These are phyloP conservation scores for Drosophila nr. perissopoda DNA, from an alignment of 2,888 invertebrate species.

Conservation along the genomic window DNA sequence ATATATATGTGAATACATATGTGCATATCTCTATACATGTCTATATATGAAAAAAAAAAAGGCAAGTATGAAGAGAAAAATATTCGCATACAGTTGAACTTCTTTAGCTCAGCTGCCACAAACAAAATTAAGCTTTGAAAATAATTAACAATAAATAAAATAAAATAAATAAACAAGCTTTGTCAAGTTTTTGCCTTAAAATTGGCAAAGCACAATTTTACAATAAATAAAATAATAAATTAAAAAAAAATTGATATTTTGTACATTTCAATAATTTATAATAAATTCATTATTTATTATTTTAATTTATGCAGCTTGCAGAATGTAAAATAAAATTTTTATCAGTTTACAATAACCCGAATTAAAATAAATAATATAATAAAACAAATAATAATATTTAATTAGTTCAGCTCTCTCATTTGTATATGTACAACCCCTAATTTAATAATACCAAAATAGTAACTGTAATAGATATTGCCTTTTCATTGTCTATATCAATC, in stretches of 20 bases:
- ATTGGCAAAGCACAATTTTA: not conserved
- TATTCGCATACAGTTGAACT: conserved; percentile 18
- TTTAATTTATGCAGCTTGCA: not conserved
- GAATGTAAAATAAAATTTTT: not conserved
- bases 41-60: not conserved
- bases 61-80: conserved; percentile 1
- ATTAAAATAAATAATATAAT: no score
- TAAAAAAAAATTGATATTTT: not conserved
- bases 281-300: not conserved
- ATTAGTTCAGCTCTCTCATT: not conserved
- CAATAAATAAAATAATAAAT: not conserved
- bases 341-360: not conserved
- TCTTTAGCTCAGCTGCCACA: not conserved
- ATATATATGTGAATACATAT: not conserved
- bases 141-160: not conserved
- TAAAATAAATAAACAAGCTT: not conserved
- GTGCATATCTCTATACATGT: not conserved
- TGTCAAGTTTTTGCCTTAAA: not conserved
- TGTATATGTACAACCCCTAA: fast-evolving
- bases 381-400: not conserved
- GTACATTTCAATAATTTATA: no score
- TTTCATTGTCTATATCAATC: not conserved
- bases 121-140: not conserved
- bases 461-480: not conserved
- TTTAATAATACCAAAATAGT: not conserved